Evolutionary conservation across 2,113 vertebrate genomes (phyloP).

Genomic region (Pungitius pungitius): DNA sequence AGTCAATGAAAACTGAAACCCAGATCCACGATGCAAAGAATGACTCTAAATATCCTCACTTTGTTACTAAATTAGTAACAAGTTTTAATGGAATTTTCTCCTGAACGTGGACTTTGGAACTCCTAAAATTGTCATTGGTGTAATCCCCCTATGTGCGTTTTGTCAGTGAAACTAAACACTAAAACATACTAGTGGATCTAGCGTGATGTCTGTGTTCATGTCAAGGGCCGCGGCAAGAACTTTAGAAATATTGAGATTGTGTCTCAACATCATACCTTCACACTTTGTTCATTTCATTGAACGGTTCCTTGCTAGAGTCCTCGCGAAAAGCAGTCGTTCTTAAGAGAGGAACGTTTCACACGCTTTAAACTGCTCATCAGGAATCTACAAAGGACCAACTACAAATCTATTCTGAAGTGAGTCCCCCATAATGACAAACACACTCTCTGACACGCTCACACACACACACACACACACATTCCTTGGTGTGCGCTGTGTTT

Average conservation of each 20-base stretch:
- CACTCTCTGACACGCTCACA: conserved; percentile 18
- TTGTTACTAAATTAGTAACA: conserved; percentile 31
- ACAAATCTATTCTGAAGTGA: conserved; percentile 39
- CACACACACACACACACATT: conserved; percentile 16
- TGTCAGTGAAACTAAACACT: background rate
- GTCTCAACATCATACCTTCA: background rate
- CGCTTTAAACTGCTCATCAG: conserved; percentile 19
- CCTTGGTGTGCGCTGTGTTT: conserved; percentile 41
- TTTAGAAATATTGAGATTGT: background rate
- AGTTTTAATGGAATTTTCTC: conserved; percentile 28
- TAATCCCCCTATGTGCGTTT: background rate
- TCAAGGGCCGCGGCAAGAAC: background rate
- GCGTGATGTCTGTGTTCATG: background rate
- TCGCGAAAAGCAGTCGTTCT: no score
- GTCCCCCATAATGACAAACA: conserved; percentile 17
- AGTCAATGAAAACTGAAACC: conserved; percentile 68
- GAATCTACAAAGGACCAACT: conserved; percentile 13
- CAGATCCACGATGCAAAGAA: conserved; percentile 59
- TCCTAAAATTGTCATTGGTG: background rate
- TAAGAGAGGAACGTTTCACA: conserved; percentile 34
- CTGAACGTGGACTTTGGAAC: conserved; percentile 8
- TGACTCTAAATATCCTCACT: conserved; percentile 48
- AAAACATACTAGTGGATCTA: background rate
- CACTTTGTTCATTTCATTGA: no score
- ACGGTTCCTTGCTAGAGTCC: no score